A percentile compares a stretch with the other conserved stretches of the same genome.
phyloP scores from a whole-genome alignment of 2,888 invertebrate genomes.

The Charanyca ferruginea region DNA sequence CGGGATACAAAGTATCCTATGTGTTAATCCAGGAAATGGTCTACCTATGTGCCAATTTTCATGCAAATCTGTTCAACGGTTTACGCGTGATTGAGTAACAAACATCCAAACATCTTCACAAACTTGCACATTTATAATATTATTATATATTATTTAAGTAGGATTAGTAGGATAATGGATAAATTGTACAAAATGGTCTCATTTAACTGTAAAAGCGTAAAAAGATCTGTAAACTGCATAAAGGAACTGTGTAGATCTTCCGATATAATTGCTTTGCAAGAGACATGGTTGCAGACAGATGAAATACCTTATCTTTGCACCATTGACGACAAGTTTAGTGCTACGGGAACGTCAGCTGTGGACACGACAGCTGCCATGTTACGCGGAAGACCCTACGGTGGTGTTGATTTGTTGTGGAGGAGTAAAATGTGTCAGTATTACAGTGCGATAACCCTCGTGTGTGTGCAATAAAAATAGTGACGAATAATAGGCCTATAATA shows the following conservation, averaged over 20 bases:
- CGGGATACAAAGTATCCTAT: too few species aligned
- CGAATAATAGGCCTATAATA: too few species aligned
- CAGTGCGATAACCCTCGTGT: constrained; percentile 3
- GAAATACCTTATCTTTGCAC: constrained; percentile 2
- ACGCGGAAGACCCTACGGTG: constrained; percentile 1
- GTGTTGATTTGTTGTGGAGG: constrained; percentile 3
- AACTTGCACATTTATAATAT: too few species aligned
- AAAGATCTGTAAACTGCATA: constrained; percentile 2
- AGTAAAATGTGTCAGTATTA: constrained; percentile 5
- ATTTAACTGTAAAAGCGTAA: neutral
- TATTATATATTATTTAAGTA: too few species aligned
- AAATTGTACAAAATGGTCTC: constrained; percentile 2
- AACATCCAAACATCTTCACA: too few species aligned
- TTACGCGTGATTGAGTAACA: too few species aligned
- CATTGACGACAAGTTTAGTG: neutral
- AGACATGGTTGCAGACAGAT: too few species aligned
- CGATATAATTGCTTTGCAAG: neutral
- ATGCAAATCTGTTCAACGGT: too few species aligned
- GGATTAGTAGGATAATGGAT: too few species aligned
- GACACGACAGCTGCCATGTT: neutral
- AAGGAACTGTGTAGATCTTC: constrained; percentile 8
- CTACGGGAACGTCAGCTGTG: constrained; percentile 7
- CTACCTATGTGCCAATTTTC: too few species aligned
- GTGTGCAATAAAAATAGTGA: constrained; percentile 2
- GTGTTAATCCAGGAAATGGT: too few species aligned